Conservation (phyloP, 2,888 invertebrate genomes). For the Hirtodrosophila confusa region DNA sequence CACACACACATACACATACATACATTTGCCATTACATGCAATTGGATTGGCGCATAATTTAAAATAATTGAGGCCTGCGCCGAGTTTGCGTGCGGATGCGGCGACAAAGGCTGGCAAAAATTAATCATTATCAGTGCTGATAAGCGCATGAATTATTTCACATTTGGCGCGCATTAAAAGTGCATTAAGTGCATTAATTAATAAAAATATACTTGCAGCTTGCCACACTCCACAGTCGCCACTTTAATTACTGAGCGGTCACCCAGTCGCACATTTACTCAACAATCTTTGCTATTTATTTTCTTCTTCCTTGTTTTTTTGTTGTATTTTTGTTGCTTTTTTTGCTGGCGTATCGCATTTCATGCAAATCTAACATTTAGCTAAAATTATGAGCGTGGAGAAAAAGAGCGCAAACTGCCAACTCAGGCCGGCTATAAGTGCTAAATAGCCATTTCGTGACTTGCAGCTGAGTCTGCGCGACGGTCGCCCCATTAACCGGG, state of each 20-base stretch:
- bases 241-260: constrained; percentile 20
- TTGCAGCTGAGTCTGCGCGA: constrained; percentile 75
- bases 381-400: constrained; percentile 43
- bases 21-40: constrained; percentile 49
- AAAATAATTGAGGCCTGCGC: constrained; percentile 60
- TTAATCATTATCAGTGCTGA: constrained; percentile 74
- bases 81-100: constrained; percentile 33
- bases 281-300: constrained; percentile 2
- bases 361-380: constrained; percentile 72
- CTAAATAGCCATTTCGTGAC: constrained; percentile 76
- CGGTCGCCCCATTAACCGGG: constrained; percentile 60
- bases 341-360: constrained; percentile 53
- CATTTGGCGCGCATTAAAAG: constrained; percentile 72
- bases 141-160: constrained; percentile 74
- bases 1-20: constrained; percentile 12
- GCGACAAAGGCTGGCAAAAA: constrained; percentile 57
- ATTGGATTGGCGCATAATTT: constrained; percentile 54
- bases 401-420: constrained; percentile 54
- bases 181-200: constrained; percentile 75
- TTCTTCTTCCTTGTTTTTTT: constrained; percentile 3
- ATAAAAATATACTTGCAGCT: constrained; percentile 43
- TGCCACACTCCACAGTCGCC: background rate
- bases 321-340: background rate
- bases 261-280: constrained; percentile 1
- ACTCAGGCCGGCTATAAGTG: constrained; percentile 55